Percentiles rank a stretch among this genome's conserved stretches.
Evolutionary conservation across 2,797 vertebrate genomes (phyloP).

Genomic region (Mastacembelus armatus): DNA sequence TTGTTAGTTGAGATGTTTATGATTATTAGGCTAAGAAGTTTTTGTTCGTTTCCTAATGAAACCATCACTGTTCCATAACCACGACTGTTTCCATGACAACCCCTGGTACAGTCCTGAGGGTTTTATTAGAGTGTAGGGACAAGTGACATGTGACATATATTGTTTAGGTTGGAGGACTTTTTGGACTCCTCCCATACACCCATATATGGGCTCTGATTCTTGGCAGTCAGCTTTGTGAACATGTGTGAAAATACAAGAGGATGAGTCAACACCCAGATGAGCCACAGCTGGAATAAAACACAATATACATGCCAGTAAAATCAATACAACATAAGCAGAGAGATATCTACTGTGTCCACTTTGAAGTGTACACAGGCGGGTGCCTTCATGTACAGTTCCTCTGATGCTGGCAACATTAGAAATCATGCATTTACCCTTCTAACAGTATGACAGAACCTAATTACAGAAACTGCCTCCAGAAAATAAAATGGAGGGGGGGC

Average conservation of each 20-base stretch:
- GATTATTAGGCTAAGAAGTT: too few species aligned
- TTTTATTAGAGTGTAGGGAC: too few species aligned
- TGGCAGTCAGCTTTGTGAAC: slow-evolving; percentile 50
- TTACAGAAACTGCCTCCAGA: slow-evolving; percentile 58
- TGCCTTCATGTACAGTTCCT: slow-evolving; percentile 40
- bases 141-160: too few species aligned
- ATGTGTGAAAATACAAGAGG: slow-evolving; percentile 60
- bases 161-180: too few species aligned
- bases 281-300: slow-evolving; percentile 25
- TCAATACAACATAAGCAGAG: slow-evolving; percentile 31
- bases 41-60: too few species aligned
- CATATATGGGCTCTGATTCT: slow-evolving; percentile 57
- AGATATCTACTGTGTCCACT: slow-evolving; percentile 41
- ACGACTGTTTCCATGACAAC: too few species aligned
- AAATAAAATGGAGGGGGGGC: slow-evolving; percentile 48
- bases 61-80: too few species aligned
- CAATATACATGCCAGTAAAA: slow-evolving; percentile 39
- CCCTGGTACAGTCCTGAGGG: too few species aligned
- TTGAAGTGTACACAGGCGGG: slow-evolving; percentile 45
- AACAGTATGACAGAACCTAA: slow-evolving; percentile 54
- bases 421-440: slow-evolving; percentile 56
- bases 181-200: slow-evolving; percentile 35
- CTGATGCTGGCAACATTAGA: slow-evolving; percentile 60
- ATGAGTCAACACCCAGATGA: slow-evolving; percentile 53
- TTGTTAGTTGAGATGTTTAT: not conserved